phyloP scores from a whole-genome alignment of 2,797 vertebrate genomes.

The Cyprinodon diabolis region DNA sequence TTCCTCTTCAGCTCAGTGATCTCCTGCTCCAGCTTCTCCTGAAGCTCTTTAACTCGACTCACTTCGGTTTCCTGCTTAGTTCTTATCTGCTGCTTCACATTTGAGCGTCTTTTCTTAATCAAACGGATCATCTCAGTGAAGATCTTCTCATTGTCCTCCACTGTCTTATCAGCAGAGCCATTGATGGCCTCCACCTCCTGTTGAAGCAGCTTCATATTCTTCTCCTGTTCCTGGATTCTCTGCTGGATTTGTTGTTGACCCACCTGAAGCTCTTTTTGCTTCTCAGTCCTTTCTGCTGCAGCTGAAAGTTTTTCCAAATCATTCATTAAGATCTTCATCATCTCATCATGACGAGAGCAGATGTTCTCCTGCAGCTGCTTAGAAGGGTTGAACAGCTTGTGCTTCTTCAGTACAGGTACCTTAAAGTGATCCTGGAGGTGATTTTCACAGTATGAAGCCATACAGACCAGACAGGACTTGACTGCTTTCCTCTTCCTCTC shows the following conservation, averaged over 20 bases:
- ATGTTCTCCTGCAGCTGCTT: neutral
- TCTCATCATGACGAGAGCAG: slow-evolving; percentile 11
- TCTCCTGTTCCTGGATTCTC: neutral
- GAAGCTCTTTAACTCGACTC: neutral
- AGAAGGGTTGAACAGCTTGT: slow-evolving; percentile 7
- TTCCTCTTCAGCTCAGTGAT: too few species aligned
- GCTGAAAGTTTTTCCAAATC: neutral
- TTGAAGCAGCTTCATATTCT: slow-evolving; percentile 12
- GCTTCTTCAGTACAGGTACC: neutral
- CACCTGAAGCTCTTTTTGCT: neutral
- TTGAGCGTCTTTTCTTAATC: neutral
- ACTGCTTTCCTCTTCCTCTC: neutral
- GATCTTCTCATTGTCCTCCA: slow-evolving; percentile 14
- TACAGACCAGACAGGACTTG: slow-evolving; percentile 9
- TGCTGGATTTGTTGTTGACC: neutral
- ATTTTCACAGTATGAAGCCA: slow-evolving; percentile 3
- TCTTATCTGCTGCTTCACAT: neutral
- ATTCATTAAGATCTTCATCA: slow-evolving; percentile 2
- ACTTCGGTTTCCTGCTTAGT: slow-evolving; percentile 4
- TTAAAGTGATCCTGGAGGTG: slow-evolving; percentile 5
- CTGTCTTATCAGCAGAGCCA: neutral
- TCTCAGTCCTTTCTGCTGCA: too few species aligned
- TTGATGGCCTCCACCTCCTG: slow-evolving; percentile 19
- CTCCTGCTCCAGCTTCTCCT: too few species aligned
- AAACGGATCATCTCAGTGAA: slow-evolving; percentile 18